phyloP scores from a whole-genome alignment of 2,888 invertebrate genomes.

The Danaus chrysippus region DNA sequence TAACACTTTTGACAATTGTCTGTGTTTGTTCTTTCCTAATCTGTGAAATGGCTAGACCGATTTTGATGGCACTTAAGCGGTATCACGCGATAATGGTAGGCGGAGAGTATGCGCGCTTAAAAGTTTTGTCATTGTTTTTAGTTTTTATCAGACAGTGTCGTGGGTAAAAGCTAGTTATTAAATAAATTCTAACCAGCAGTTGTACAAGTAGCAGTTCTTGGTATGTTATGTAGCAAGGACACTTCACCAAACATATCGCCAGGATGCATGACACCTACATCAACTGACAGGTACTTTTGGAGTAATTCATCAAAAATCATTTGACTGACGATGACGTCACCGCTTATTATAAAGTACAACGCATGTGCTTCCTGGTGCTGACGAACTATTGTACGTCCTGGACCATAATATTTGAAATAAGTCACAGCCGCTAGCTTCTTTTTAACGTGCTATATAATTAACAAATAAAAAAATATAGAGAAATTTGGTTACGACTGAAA shows the following conservation, averaged over 20 bases:
- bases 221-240: slow-evolving; percentile 80
- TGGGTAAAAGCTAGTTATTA: slow-evolving; percentile 8
- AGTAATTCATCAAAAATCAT: slow-evolving; percentile 72
- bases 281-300: slow-evolving; percentile 62
- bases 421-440: slow-evolving; percentile 80
- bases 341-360: slow-evolving; percentile 82
- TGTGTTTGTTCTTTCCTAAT: too few relatives aligned
- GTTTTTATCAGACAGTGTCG: slow-evolving; percentile 13
- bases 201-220: slow-evolving; percentile 80
- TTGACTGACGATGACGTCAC: slow-evolving; percentile 73
- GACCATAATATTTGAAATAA: slow-evolving; percentile 80
- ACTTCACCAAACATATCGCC: slow-evolving; percentile 85
- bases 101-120: too few relatives aligned
- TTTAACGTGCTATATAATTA: slow-evolving; percentile 72
- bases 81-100: too few relatives aligned
- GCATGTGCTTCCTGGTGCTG: slow-evolving; percentile 80
- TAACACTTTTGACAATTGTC: neutral
- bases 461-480: neutral
- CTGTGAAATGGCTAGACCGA: too few relatives aligned
- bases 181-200: slow-evolving; percentile 64
- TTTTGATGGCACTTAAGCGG: too few relatives aligned
- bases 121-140: too few relatives aligned
- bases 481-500: neutral
- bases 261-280: slow-evolving; percentile 66
- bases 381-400: slow-evolving; percentile 79